These are phyloP conservation scores for Montipora capitata DNA, from an alignment of 92 coral and sea anemone species.

Conservation along the genomic window DNA sequence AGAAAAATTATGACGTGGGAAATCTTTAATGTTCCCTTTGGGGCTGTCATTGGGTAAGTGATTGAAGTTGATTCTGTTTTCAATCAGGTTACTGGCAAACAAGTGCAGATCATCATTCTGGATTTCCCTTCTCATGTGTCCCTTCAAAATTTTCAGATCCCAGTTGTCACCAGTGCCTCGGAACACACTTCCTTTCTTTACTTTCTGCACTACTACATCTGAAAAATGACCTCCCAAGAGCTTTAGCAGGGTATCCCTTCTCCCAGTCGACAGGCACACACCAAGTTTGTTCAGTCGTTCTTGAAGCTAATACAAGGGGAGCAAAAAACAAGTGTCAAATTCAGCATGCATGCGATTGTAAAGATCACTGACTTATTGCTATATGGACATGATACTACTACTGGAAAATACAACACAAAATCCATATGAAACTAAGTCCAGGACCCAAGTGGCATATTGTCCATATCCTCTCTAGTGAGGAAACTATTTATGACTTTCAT, in stretches of 20 bases:
- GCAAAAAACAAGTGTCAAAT: slow-evolving; percentile 9
- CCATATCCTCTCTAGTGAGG: no score
- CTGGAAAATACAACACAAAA: no score
- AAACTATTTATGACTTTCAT: no score
- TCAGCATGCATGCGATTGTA: neutral
- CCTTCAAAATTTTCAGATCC: slow-evolving; percentile 76
- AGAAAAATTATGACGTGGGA: slow-evolving; percentile 48
- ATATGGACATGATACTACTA: no score
- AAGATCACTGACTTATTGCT: no score
- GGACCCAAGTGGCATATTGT: no score
- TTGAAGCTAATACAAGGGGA: slow-evolving; percentile 61
- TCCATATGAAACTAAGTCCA: no score
- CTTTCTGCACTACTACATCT: slow-evolving; percentile 58
- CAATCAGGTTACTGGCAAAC: slow-evolving; percentile 78
- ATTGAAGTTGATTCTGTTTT: slow-evolving; percentile 65
- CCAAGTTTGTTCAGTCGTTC: slow-evolving; percentile 74
- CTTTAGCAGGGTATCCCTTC: slow-evolving; percentile 67
- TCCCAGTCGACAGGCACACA: slow-evolving; percentile 66
- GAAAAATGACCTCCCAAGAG: slow-evolving; percentile 74
- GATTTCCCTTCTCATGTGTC: slow-evolving; percentile 75
- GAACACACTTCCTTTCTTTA: slow-evolving; percentile 63
- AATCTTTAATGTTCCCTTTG: slow-evolving; percentile 41
- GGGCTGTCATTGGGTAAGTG: slow-evolving; percentile 69
- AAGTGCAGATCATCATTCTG: slow-evolving; percentile 80
- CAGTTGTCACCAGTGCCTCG: slow-evolving; percentile 84